Conservation (phyloP, 2,888 invertebrate species). For the Metalampra italica region DNA sequence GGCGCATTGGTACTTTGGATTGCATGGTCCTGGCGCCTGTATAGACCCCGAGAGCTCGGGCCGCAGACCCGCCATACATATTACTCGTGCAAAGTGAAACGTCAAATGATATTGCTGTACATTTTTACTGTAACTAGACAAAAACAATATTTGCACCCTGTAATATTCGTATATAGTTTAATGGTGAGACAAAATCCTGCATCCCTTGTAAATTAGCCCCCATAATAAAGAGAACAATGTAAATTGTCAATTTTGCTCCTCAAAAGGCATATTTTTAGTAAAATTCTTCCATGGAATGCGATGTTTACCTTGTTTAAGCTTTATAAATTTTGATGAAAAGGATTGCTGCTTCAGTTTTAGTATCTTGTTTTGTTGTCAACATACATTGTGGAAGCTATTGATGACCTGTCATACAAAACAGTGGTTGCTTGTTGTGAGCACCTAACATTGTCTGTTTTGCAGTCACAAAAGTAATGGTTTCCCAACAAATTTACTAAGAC, state of each 20-base stretch:
- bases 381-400: conserved; percentile 14
- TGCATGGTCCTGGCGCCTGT: conserved; percentile 24
- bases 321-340: neutral
- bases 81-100: conserved; percentile 68
- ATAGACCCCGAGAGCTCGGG: conserved; percentile 29
- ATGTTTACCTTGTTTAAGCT: neutral
- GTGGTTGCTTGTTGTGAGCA: conserved; percentile 5
- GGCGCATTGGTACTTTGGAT: conserved; percentile 6
- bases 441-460: neutral
- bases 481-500: too few species aligned
- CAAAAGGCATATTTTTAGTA: conserved; percentile 32
- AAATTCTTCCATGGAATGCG: conserved; percentile 18
- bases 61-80: conserved; percentile 72
- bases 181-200: conserved; percentile 25
- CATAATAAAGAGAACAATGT: conserved; percentile 21
- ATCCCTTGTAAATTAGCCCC: conserved; percentile 17
- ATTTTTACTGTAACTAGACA: conserved; percentile 32
- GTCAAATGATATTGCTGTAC: conserved; percentile 64
- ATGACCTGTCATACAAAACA: conserved; percentile 18
- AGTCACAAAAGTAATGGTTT: neutral
- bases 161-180: conserved; percentile 15
- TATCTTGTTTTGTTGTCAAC: conserved; percentile 27
- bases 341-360: conserved; percentile 8
- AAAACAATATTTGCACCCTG: conserved; percentile 16
- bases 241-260: conserved; percentile 43